Conservation (phyloP, 2,113 vertebrate genomes). For the Pantherophis guttatus region DNA sequence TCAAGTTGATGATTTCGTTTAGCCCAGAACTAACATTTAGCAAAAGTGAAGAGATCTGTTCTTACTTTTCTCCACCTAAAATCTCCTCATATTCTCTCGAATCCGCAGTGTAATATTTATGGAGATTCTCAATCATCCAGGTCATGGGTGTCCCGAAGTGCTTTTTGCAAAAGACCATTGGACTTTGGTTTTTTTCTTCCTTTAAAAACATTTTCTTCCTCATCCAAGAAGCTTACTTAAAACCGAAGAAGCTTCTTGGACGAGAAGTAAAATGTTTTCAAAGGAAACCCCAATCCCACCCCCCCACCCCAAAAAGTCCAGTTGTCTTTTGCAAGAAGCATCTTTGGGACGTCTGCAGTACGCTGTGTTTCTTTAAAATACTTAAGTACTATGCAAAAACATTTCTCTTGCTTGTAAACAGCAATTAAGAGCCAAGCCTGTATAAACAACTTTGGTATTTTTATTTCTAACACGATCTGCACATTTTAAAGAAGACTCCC, state of each 20-base stretch:
- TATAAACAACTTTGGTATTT: neutral
- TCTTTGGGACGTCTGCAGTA: neutral
- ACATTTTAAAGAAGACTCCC: neutral
- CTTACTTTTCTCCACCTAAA: neutral
- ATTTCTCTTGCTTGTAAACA: neutral
- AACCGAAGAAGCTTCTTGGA: neutral
- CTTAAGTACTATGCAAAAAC: neutral
- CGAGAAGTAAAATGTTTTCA: neutral
- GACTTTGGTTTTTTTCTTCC: neutral
- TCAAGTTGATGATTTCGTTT: neutral
- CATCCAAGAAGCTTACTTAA: neutral
- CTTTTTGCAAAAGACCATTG: neutral
- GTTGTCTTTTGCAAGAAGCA: neutral
- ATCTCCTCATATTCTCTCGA: no score
- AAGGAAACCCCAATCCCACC: no score
- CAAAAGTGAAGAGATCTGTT: no score
- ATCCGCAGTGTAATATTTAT: neutral
- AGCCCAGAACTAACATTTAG: neutral
- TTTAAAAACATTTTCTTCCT: neutral
- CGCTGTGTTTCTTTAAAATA: neutral
- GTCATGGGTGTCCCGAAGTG: neutral
- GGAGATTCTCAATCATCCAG: neutral
- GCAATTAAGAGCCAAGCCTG: neutral
- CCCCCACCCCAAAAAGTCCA: neutral
- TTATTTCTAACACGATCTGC: neutral